Conservation (phyloP, 2,888 invertebrate species). For the Noctua fimbriata region DNA sequence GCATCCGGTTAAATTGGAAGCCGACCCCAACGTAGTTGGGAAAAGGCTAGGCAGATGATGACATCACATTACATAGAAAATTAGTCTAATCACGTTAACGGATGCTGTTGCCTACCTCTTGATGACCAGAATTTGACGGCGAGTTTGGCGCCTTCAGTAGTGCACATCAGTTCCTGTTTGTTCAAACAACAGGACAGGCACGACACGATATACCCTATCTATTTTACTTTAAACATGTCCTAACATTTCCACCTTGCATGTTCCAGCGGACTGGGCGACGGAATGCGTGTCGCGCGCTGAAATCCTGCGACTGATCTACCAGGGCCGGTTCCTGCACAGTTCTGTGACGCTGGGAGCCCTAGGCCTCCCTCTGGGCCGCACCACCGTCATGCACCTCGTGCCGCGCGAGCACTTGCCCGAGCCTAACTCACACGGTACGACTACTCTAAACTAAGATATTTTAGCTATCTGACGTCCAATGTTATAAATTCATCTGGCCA, state of each 20-base stretch:
- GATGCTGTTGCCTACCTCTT: not conserved
- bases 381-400: slow-evolving; percentile 99
- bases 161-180: not conserved
- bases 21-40: no score
- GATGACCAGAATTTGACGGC: not conserved
- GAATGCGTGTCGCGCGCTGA: slow-evolving; percentile 99
- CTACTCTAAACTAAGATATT: not conserved
- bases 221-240: not conserved
- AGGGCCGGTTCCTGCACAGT: slow-evolving; percentile 99
- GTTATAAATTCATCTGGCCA: not conserved
- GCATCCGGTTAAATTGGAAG: no score
- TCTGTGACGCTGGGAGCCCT: slow-evolving; percentile 99
- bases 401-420: slow-evolving; percentile 99
- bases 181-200: not conserved
- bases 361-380: slow-evolving; percentile 98
- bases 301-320: slow-evolving; percentile 99
- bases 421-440: slow-evolving; percentile 98
- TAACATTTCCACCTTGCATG: slow-evolving; percentile 4
- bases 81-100: no score
- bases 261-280: slow-evolving; percentile 97
- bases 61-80: no score
- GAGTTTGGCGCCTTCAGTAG: not conserved
- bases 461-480: not conserved
- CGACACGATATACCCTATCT: not conserved
- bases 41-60: no score